These are phyloP conservation scores for Bambusicola thoracicus DNA, from an alignment of 2,113 vertebrate species.

Conservation along the genomic window DNA sequence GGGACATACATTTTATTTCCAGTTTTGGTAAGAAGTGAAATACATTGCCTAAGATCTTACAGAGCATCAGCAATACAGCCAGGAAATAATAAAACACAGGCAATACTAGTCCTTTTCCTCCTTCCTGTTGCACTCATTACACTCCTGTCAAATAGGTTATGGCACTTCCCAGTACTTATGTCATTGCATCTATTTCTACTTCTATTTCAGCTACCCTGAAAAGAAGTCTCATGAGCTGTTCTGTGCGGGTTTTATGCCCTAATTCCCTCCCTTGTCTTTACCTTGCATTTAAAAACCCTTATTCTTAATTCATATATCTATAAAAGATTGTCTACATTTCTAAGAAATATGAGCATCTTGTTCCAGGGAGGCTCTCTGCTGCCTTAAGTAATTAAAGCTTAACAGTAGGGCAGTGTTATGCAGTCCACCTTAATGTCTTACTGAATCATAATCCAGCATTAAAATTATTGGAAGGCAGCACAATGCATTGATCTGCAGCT, in stretches of 20 bases:
- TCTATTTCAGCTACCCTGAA: background rate
- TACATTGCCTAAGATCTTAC: background rate
- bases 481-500: background rate
- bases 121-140: background rate
- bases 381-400: conserved; percentile 48
- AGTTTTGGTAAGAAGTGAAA: background rate
- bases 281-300: background rate
- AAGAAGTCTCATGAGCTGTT: background rate
- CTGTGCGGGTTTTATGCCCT: background rate
- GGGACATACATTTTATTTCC: background rate
- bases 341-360: conserved; percentile 42
- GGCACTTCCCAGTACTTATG: background rate
- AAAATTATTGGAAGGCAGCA: background rate
- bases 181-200: background rate
- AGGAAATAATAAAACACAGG: background rate
- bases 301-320: conserved; percentile 24
- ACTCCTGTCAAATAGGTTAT: background rate
- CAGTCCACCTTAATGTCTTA: background rate
- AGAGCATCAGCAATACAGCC: background rate
- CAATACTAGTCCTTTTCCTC: background rate
- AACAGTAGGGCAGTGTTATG: background rate
- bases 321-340: background rate
- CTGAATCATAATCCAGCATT: background rate
- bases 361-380: background rate
- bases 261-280: conserved; percentile 4